Conservation (phyloP, 2,888 invertebrate genomes). For the Keiferia lycopersicella region DNA sequence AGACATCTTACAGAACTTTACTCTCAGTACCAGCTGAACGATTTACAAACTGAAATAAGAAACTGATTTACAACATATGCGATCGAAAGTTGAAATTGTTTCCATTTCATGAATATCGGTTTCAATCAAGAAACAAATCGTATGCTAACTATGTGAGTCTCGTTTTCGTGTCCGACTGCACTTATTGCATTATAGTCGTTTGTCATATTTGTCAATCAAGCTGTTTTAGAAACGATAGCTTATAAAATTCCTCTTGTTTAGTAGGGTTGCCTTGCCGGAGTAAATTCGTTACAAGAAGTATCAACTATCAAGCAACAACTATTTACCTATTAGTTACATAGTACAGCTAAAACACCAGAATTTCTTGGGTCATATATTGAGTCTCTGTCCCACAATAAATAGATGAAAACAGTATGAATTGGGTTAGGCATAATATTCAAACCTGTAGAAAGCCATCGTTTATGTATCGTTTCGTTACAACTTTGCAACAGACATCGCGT, state of each 20-base stretch:
- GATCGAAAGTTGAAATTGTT: constrained; percentile 19
- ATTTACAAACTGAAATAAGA: neutral
- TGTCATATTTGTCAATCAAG: constrained; percentile 18
- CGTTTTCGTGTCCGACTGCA: constrained; percentile 12
- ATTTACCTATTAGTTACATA: no score
- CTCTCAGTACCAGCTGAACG: no score
- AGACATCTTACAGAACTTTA: no score
- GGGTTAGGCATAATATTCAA: no score
- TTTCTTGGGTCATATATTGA: no score
- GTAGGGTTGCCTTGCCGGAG: neutral
- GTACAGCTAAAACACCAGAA: no score
- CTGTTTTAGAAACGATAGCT: constrained; percentile 16
- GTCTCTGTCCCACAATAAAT: no score
- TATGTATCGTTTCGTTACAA: no score
- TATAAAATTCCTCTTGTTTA: neutral
- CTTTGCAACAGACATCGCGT: no score
- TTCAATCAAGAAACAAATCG: constrained; percentile 14
- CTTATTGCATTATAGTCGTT: constrained; percentile 10
- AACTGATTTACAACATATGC: constrained; percentile 13
- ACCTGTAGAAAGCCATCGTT: no score
- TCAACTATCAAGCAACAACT: no score
- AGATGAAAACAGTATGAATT: no score
- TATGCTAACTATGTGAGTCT: constrained; percentile 12
- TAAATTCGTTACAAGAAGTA: neutral
- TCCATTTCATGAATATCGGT: constrained; percentile 12